Evolutionary conservation across 2,888 invertebrate species (phyloP).

Genomic region (Pollenia amentaria): DNA sequence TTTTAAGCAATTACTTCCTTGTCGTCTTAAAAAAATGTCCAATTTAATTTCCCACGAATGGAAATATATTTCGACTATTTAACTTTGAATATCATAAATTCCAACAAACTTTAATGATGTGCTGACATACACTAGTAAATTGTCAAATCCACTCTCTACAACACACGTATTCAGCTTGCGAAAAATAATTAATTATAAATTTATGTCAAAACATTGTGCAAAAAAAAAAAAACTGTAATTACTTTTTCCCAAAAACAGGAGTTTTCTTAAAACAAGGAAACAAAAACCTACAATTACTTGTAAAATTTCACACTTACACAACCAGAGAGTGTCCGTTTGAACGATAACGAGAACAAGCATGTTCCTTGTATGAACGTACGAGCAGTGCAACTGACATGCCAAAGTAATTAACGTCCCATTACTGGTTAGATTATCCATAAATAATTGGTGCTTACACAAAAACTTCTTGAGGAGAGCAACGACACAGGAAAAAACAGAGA

Average conservation of each 20-base stretch:
- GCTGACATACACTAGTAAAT: not conserved
- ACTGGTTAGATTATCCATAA: slow-evolving; percentile 84
- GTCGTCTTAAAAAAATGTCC: too few relatives aligned
- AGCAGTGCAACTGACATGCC: slow-evolving; percentile 78
- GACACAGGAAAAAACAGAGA: not conserved
- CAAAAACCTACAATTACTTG: slow-evolving; percentile 65
- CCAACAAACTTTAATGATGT: slow-evolving; percentile 22
- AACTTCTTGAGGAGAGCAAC: slow-evolving; percentile 44
- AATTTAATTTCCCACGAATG: not conserved
- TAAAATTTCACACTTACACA: slow-evolving; percentile 65
- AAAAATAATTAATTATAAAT: slow-evolving; percentile 73
- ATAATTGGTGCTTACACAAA: slow-evolving; percentile 80
- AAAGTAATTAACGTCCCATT: slow-evolving; percentile 84
- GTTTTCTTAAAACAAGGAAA: slow-evolving; percentile 25
- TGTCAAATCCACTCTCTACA: slow-evolving; percentile 16
- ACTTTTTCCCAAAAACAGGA: slow-evolving; percentile 52
- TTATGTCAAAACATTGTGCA: slow-evolving; percentile 68
- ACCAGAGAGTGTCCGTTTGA: slow-evolving; percentile 18
- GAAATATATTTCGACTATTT: not conserved
- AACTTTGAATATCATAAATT: not conserved
- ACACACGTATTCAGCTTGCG: slow-evolving; percentile 3
- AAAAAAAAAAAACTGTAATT: slow-evolving; percentile 54
- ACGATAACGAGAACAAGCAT: slow-evolving; percentile 26
- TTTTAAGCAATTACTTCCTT: too few relatives aligned
- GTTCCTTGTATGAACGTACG: not conserved